phyloP scores from a whole-genome alignment of 1,140 invertebrate genomes.

The Subanguina moxae region DNA sequence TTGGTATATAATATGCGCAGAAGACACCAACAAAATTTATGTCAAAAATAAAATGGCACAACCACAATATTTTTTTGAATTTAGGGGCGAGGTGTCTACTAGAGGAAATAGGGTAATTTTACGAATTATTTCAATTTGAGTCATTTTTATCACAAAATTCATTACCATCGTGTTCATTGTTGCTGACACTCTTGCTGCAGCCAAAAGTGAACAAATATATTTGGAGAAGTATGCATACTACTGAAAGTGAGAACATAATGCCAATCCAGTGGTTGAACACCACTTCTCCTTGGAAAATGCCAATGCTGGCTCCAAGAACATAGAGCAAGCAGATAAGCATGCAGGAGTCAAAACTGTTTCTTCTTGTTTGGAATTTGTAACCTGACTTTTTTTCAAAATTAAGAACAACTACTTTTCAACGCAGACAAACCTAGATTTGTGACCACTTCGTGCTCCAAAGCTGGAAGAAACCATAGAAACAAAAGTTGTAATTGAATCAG shows the following conservation, averaged over 20 bases:
- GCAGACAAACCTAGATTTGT: slow-evolving; percentile 14
- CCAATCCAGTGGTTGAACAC: slow-evolving; percentile 30
- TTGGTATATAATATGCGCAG: no score
- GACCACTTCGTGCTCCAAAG: slow-evolving; percentile 21
- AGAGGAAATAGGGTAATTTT: no score
- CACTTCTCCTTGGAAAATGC: slow-evolving; percentile 21
- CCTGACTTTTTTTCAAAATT: slow-evolving; percentile 12
- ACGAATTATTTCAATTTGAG: no score
- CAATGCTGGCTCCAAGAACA: slow-evolving; percentile 17
- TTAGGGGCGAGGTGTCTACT: no score
- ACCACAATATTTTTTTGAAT: no score
- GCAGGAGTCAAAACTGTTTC: slow-evolving; percentile 22
- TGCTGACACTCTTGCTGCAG: slow-evolving; percentile 3
- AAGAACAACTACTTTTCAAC: no score
- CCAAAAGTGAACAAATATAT: slow-evolving; percentile 6
- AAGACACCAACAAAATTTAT: no score
- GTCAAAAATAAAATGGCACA: no score
- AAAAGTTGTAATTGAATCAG: slow-evolving; percentile 30
- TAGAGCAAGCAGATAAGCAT: slow-evolving; percentile 30
- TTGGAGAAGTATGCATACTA: slow-evolving; percentile 12
- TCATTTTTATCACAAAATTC: background rate
- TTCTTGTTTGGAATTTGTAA: background rate
- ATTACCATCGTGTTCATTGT: slow-evolving; percentile 1
- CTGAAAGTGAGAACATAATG: slow-evolving; percentile 17
- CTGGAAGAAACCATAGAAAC: slow-evolving; percentile 36